Evolutionary conservation across 2,888 invertebrate species (phyloP), one percentile per base, ranked within the genome.

Genomic region (Synergus umbraculus): DNA sequence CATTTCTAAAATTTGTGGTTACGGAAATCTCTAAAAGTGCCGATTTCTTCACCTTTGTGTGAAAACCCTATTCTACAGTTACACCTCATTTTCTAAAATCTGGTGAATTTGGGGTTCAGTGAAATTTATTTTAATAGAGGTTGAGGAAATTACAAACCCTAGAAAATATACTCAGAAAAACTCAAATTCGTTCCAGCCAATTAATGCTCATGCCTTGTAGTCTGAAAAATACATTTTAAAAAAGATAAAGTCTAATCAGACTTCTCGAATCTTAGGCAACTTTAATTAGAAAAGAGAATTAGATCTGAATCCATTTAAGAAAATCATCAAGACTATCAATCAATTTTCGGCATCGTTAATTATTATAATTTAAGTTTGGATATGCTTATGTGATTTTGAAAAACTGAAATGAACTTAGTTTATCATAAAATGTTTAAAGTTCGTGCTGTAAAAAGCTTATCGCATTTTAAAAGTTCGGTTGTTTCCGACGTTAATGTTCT

Each of bases 41-140:
- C 46, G 46, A 73, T 73, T 73, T 73, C 73, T 73, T 73, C 54
- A 49, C 73, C 73, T 49, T 73, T 73, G 73, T 73, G 73, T 54
- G 54, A 54, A n/a, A 73, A 73, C 73, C 54, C 29, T 49, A 73
- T 22, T 54, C 46, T 73, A n/a, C 54, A 22, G 73, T 73, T 49
- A 54, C 54, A 73, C 37, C 54, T 37, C 54, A 54, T 73, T 73
- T 54, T 15, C 29, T 54, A 12, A 73, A 73, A 73, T 73, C 54
- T 49, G 29, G 54, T 54, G n/a, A n/a, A 54, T 73, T 54, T 22
- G 12, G 60, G 12, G 9, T 37, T 54, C 29, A 29, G 13, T 69
- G 29, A 29, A 69, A 69, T 22, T 18, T 22, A 49, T 73, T n/a
- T 22, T 12, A 18, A 58, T 18, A 18, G n/a, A 13, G 29, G 29